Percentiles rank a stretch among this genome's conserved stretches.
phyloP scores from a whole-genome alignment of 2,888 invertebrate species.

The Apotomis turbidana region DNA sequence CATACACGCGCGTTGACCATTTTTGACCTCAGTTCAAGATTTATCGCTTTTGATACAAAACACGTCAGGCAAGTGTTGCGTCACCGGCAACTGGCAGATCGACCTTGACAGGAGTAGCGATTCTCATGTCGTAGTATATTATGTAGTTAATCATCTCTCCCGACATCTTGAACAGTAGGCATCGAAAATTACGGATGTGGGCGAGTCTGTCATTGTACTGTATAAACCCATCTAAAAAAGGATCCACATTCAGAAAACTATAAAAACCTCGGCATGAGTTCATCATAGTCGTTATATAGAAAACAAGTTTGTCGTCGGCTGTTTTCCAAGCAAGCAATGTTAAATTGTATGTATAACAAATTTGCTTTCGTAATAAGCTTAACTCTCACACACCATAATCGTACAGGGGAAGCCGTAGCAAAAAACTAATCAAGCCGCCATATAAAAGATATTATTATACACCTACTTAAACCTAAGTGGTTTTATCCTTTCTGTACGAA shows the following conservation, averaged over 20 bases:
- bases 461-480: slow-evolving; percentile 61
- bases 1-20: slow-evolving; percentile 45
- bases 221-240: neutral
- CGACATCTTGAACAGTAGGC: slow-evolving; percentile 16
- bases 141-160: slow-evolving; percentile 34
- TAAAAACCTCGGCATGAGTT: neutral
- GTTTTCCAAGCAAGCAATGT: neutral
- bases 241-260: neutral
- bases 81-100: slow-evolving; percentile 62
- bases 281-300: neutral
- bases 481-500: slow-evolving; percentile 64
- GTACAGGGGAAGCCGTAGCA: neutral
- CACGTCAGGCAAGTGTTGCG: slow-evolving; percentile 71
- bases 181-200: slow-evolving; percentile 20
- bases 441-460: slow-evolving; percentile 7
- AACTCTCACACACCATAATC: neutral
- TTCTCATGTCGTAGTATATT: slow-evolving; percentile 44
- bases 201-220: slow-evolving; percentile 19
- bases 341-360: neutral
- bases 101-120: slow-evolving; percentile 70
- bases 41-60: slow-evolving; percentile 72
- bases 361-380: neutral
- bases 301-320: neutral
- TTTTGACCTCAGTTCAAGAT: slow-evolving; percentile 55
- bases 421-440: neutral